These are phyloP conservation scores for Darevskia nairensis DNA, from an alignment of 2,797 vertebrate species.

Conservation along the genomic window DNA sequence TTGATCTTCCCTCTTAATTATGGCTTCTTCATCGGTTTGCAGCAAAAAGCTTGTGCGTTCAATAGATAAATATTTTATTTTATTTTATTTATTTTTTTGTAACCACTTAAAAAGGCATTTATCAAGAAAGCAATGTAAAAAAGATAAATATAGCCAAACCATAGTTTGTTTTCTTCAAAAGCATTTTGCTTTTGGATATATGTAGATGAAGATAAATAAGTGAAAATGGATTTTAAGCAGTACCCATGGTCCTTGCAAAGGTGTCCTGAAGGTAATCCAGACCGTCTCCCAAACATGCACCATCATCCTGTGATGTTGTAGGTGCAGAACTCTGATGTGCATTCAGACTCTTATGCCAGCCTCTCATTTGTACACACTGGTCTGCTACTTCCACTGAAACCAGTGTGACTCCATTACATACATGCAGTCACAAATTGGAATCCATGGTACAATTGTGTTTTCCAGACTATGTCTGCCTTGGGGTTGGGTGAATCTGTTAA, in stretches of 20 bases:
- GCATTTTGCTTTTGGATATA: not conserved
- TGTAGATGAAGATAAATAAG: not conserved
- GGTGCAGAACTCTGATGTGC: not conserved
- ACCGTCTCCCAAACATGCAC: slow-evolving; percentile 50
- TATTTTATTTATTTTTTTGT: slow-evolving; percentile 40
- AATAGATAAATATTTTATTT: slow-evolving; percentile 43
- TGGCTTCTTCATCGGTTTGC: slow-evolving; percentile 29
- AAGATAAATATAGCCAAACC: not conserved
- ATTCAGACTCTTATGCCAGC: not conserved
- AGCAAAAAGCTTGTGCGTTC: slow-evolving; percentile 31
- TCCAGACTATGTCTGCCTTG: too few relatives aligned
- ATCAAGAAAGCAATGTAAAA: slow-evolving; percentile 17
- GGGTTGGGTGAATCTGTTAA: too few relatives aligned
- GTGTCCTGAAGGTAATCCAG: not conserved
- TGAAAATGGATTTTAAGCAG: not conserved
- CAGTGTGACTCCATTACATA: not conserved
- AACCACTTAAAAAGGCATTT: slow-evolving; percentile 24
- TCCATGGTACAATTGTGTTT: not conserved
- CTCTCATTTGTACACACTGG: not conserved
- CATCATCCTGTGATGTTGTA: not conserved
- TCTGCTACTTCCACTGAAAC: not conserved
- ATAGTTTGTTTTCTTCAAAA: not conserved
- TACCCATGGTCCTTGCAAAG: not conserved
- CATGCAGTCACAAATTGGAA: too few relatives aligned
- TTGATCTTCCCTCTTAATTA: slow-evolving; percentile 44